phyloP scores from a whole-genome alignment of 92 coral and sea anemone species.

The Epizoanthus ramosus region DNA sequence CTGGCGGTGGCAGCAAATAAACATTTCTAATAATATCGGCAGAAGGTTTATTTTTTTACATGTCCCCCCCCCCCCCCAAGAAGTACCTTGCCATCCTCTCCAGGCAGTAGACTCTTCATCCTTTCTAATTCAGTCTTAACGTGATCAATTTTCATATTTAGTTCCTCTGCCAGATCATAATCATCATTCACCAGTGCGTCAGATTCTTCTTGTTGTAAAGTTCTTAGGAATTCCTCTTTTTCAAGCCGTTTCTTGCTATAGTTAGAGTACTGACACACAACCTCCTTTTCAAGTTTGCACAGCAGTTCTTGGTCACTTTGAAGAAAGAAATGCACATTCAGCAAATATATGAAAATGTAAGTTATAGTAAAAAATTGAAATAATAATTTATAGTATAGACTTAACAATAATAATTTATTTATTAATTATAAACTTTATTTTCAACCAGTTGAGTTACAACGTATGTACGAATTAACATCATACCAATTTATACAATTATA shows the following conservation, averaged over 20 bases:
- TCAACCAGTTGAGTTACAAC: too few species aligned
- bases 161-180: slow-evolving; percentile 90
- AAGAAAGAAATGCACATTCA: not conserved
- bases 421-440: too few species aligned
- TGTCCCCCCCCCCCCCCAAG: not conserved
- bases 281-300: slow-evolving; percentile 39
- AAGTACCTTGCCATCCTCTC: slow-evolving; percentile 70
- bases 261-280: slow-evolving; percentile 56
- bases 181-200: slow-evolving; percentile 82
- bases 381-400: too few species aligned
- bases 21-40: too few species aligned
- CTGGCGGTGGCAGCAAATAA: too few species aligned
- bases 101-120: slow-evolving; percentile 62
- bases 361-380: too few species aligned
- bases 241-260: slow-evolving; percentile 17
- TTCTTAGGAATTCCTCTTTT: slow-evolving; percentile 61
- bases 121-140: slow-evolving; percentile 56
- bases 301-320: slow-evolving; percentile 54
- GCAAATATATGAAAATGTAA: not conserved
- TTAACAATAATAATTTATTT: too few species aligned
- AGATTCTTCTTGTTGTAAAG: slow-evolving; percentile 65
- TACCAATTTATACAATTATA: too few species aligned
- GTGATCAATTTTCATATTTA: slow-evolving; percentile 72
- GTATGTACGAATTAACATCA: too few species aligned
- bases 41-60: too few species aligned